Evolutionary conservation across 2,888 invertebrate genomes (phyloP).

Genomic region (Heteromurus nitidus): DNA sequence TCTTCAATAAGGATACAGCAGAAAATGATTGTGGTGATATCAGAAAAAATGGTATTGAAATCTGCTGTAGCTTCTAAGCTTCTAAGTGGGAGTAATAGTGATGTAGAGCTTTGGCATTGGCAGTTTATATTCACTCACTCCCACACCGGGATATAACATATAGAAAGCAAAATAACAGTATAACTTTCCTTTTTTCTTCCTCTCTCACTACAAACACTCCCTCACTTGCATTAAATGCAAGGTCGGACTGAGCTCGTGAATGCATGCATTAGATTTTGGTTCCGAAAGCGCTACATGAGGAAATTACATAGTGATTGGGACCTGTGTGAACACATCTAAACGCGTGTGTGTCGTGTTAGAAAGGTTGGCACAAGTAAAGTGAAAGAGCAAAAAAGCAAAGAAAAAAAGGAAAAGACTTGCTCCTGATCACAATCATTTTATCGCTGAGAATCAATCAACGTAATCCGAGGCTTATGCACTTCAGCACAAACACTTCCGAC

Average conservation of each 20-base stretch:
- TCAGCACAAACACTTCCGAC: slow-evolving; percentile 71
- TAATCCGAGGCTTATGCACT: slow-evolving; percentile 73
- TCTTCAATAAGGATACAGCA: neutral
- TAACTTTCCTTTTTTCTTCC: neutral
- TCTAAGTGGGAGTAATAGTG: slow-evolving; percentile 50
- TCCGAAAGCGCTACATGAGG: neutral
- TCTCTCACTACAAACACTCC: too few relatives aligned
- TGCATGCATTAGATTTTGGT: neutral
- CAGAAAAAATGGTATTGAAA: slow-evolving; percentile 39
- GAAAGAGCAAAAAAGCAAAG: slow-evolving; percentile 22
- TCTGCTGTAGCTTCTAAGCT: slow-evolving; percentile 41
- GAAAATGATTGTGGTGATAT: slow-evolving; percentile 39
- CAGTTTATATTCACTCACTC: neutral
- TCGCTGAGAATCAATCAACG: slow-evolving; percentile 72
- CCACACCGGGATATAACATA: neutral
- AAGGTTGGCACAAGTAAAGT: neutral
- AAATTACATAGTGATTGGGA: neutral
- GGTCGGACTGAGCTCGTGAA: neutral
- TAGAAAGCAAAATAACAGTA: neutral
- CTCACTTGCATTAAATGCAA: too few relatives aligned
- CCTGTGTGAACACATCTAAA: too few relatives aligned
- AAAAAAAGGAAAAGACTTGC: slow-evolving; percentile 15
- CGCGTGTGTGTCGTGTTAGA: too few relatives aligned
- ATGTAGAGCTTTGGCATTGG: slow-evolving; percentile 16
- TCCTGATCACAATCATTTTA: slow-evolving; percentile 69